A percentile compares a stretch with the other conserved stretches of the same genome.
Conservation (phyloP, 2,888 invertebrate genomes). For the Sycophila texana region DNA sequence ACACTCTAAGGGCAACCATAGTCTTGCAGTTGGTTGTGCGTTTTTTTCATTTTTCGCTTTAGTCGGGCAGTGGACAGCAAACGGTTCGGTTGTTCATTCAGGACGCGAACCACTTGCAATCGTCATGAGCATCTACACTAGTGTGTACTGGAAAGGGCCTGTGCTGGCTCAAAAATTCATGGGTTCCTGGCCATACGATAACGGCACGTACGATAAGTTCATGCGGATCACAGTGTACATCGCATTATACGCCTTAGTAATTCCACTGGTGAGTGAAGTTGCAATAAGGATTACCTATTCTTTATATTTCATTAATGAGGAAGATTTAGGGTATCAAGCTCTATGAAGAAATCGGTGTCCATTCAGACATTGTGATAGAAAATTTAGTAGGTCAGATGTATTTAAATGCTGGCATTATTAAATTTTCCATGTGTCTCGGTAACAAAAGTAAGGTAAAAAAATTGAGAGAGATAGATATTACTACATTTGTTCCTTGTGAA, state of each 20-base stretch:
- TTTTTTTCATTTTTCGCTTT: background rate
- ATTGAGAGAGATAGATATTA: too few species aligned
- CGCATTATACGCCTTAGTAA: background rate
- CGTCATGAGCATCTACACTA: constrained; percentile 5
- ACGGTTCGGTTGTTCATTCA: background rate
- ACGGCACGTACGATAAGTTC: background rate
- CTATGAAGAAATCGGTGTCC: background rate
- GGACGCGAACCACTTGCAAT: background rate
- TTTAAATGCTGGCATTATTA: background rate
- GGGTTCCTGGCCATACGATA: constrained; percentile 32
- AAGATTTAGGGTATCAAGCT: constrained; percentile 19
- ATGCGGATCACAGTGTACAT: constrained; percentile 6
- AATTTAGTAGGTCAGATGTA: constrained; percentile 23
- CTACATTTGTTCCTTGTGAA: too few species aligned
- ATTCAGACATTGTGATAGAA: constrained; percentile 24
- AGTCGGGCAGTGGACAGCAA: background rate
- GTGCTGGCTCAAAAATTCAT: constrained; percentile 27
- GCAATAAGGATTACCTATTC: background rate
- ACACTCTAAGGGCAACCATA: background rate
- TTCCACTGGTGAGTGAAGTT: constrained; percentile 29
- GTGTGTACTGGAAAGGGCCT: constrained; percentile 23
- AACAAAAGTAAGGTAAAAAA: constrained; percentile 20
- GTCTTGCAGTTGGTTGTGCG: background rate
- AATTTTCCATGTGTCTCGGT: constrained; percentile 13
- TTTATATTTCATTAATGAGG: background rate